Conservation (phyloP, 2,113 vertebrate genomes). For the Rhea americana region DNA sequence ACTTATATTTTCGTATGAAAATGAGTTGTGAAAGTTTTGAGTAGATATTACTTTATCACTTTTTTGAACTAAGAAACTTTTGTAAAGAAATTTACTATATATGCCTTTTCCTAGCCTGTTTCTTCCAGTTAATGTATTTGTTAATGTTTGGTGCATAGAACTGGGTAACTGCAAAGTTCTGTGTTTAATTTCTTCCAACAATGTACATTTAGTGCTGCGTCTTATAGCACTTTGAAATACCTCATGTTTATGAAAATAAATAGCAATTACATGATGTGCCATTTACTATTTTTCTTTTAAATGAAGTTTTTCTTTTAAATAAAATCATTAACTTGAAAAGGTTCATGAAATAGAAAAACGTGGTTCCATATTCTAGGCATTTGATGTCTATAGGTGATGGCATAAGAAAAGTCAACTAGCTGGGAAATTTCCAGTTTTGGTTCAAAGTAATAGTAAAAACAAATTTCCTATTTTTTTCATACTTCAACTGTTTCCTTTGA, state of each 20-base stretch:
- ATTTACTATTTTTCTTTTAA: constrained; percentile 61
- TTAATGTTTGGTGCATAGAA: constrained; percentile 98
- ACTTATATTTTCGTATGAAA: constrained; percentile 99
- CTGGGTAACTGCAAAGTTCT: constrained; percentile 95
- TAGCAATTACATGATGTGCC: constrained; percentile 85
- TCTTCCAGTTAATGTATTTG: constrained; percentile 96
- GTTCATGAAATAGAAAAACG: neutral
- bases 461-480: neutral
- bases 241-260: constrained; percentile 99
- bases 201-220: constrained; percentile 99
- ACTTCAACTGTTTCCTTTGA: neutral
- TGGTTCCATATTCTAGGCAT: neutral
- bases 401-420: neutral
- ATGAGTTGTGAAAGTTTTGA: constrained; percentile 96
- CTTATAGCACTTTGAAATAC: constrained; percentile 99
- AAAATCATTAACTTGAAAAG: neutral
- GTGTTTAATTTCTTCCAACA: constrained; percentile 87
- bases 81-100: constrained; percentile 99
- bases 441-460: neutral
- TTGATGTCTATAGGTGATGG: neutral
- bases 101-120: constrained; percentile 90
- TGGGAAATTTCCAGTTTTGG: neutral
- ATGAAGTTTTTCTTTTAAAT: neutral
- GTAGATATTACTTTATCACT: constrained; percentile 99
- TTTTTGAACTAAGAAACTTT: constrained; percentile 94